phyloP scores from a whole-genome alignment of 1,140 invertebrate species.

The Zophobas atratus region DNA sequence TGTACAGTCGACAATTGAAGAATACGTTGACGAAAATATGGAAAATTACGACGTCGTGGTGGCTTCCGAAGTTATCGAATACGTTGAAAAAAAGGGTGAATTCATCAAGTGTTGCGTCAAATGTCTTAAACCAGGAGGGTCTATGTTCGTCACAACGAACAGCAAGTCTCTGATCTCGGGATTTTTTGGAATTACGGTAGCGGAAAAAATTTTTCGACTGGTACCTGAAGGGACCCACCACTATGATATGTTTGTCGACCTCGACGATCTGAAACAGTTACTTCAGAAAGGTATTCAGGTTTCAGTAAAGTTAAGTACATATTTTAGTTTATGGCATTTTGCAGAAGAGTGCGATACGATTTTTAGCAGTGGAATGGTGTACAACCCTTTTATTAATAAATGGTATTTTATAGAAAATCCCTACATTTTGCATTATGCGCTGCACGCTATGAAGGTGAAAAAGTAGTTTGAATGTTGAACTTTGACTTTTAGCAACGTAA shows the following conservation, averaged over 20 bases:
- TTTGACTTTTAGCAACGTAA: too few species aligned
- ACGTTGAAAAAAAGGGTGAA: conserved; percentile 82
- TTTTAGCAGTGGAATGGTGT: too few species aligned
- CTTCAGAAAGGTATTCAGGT: too few species aligned
- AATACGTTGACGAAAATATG: conserved; percentile 70
- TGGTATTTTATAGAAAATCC: too few species aligned
- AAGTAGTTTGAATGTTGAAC: too few species aligned
- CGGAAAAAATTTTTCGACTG: conserved; percentile 83
- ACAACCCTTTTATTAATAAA: too few species aligned
- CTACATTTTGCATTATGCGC: too few species aligned
- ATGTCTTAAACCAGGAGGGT: conserved; percentile 88
- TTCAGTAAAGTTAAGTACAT: too few species aligned
- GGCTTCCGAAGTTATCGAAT: conserved; percentile 93
- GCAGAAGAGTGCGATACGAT: too few species aligned
- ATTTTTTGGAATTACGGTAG: conserved; percentile 79
- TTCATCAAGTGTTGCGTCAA: conserved; percentile 84
- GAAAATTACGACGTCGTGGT: conserved; percentile 87
- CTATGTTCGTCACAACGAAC: conserved; percentile 93
- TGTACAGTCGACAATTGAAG: conserved; percentile 71
- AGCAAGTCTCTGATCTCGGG: conserved; percentile 86
- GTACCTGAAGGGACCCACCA: conserved; percentile 91
- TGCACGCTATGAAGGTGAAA: too few species aligned
- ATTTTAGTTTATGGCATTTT: too few species aligned
- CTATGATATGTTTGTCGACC: conserved; percentile 72
- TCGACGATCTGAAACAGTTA: too few species aligned